phyloP scores from a whole-genome alignment of 1,140 invertebrate genomes.

The Panonychus citri region DNA sequence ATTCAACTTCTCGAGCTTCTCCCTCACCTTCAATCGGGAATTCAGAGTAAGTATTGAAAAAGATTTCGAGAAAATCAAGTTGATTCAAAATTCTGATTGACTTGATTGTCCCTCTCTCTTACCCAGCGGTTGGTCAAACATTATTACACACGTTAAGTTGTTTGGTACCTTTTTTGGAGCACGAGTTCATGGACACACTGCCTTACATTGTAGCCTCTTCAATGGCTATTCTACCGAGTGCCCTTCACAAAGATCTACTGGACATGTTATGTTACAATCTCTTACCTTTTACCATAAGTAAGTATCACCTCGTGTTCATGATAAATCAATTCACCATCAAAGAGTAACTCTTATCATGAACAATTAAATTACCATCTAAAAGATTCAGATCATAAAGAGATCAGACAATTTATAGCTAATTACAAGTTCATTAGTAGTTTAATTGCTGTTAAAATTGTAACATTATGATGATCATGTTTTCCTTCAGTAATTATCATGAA shows the following conservation, averaged over 20 bases:
- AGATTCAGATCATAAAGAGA: too few species aligned
- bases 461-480: too few species aligned
- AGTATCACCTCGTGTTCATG: not conserved
- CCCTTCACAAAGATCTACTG: constrained; percentile 79
- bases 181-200: constrained; percentile 80
- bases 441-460: too few species aligned
- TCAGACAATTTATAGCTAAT: too few species aligned
- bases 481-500: too few species aligned
- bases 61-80: not conserved
- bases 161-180: constrained; percentile 82
- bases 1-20: constrained; percentile 58
- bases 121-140: constrained; percentile 64
- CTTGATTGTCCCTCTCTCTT: not conserved
- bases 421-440: too few species aligned
- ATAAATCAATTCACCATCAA: not conserved
- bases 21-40: constrained; percentile 38
- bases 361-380: too few species aligned
- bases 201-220: constrained; percentile 81
- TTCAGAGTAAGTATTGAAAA: constrained; percentile 52
- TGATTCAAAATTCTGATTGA: not conserved
- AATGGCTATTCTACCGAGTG: constrained; percentile 65
- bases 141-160: constrained; percentile 70
- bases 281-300: constrained; percentile 71
- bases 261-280: constrained; percentile 88
- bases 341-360: too few species aligned